Base-by-base conservation (phyloP, 2,888 invertebrate species). In the Eledone cirrhosa region DNA sequence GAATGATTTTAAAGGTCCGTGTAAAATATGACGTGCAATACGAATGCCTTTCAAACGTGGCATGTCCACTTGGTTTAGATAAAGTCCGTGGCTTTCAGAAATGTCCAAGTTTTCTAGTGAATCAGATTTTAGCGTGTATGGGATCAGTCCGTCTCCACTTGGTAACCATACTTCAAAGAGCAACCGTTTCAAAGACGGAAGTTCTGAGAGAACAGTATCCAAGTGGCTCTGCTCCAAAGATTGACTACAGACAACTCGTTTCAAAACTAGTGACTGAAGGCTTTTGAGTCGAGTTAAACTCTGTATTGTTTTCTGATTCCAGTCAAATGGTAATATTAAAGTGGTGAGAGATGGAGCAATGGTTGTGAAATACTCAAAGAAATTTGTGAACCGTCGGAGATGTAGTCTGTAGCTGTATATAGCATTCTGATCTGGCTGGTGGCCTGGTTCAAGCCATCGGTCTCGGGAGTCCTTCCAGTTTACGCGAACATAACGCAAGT, bases 121-220 rank as follows among this genome's bases (percentile, higher is more conserved):
- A 29, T 82, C 81, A 19, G 89, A 88, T 33, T 81, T 78, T 33
- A 90, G 80, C 13, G 81, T 77, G 83, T 87, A 89, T 29, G 87
- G 82, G 29, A 84, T 81, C 75, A 89, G 83, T 16, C 88, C 88
- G 24, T 83, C 82, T 7, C 87, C 88, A 79, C 87, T 88, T 19
- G 89, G 89, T 19, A 88, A 87, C 89, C 90, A 89, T 8, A 90
- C 89, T 82, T 90, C 89, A 47, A 90, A 80, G 82, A 89, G 85
- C 41, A 89, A 84, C 48, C 84, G 83, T 41, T 85, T 81, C 27
- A 90, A 82, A 16, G 80, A 81, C 1, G 87, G 85, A 48, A 88
- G 78, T 1, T 84, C 81, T 22, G 79, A 77, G 48, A 89, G 82
- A 22, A 89, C 77, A 63, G 81, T 79, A 78, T 87, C 87, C 33